Conservation (phyloP, 2,113 vertebrate genomes). For the Corynorhinus townsendii region DNA sequence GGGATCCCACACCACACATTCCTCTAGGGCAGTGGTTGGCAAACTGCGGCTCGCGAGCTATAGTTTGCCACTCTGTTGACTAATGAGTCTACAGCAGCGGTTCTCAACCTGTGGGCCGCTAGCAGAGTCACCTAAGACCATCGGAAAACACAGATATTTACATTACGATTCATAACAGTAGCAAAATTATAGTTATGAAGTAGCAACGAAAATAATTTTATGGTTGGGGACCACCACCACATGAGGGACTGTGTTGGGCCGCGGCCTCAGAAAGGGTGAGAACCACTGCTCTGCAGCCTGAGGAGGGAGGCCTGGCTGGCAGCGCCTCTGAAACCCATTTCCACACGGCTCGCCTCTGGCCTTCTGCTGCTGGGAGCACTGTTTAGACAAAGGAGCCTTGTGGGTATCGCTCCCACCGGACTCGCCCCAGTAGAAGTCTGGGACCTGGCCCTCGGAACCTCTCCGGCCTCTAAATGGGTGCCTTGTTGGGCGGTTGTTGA, state of each 20-base stretch:
- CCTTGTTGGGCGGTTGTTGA: constrained; percentile 72
- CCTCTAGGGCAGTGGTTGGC: background rate
- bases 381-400: constrained; percentile 76
- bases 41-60: too few species aligned
- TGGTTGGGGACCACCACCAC: too few species aligned
- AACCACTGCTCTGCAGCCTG: background rate
- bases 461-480: constrained; percentile 26
- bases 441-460: constrained; percentile 62
- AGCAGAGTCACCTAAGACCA: too few species aligned
- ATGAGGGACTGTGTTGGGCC: too few species aligned
- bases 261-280: too few species aligned
- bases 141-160: too few species aligned
- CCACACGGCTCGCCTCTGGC: constrained; percentile 51
- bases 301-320: constrained; percentile 50
- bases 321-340: constrained; percentile 49
- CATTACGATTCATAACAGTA: too few species aligned
- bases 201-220: too few species aligned
- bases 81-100: too few species aligned
- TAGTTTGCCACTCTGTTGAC: too few species aligned
- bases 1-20: background rate
- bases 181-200: too few species aligned
- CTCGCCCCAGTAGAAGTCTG: constrained; percentile 50
- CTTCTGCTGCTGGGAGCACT: constrained; percentile 66
- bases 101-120: too few species aligned
- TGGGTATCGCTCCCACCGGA: constrained; percentile 53